A percentile compares a stretch with the other conserved stretches of the same genome.
Evolutionary conservation across 2,888 invertebrate genomes (phyloP).

Genomic region (Mesorhabditis belari): DNA sequence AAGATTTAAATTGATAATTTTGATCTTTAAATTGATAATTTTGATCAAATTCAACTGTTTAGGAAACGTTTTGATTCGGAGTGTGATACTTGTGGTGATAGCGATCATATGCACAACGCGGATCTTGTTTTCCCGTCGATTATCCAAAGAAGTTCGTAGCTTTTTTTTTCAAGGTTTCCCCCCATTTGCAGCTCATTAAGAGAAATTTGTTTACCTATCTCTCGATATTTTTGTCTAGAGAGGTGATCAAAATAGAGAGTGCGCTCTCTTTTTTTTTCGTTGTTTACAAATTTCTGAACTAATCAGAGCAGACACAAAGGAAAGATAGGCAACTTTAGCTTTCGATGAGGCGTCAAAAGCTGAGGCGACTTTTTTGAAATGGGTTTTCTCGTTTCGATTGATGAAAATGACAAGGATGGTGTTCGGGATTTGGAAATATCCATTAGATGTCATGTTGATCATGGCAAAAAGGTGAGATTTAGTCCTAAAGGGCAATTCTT

Average conservation of each 20-base stretch:
- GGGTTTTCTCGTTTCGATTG: slow-evolving; percentile 36
- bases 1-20: too few relatives aligned
- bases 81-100: slow-evolving; percentile 44
- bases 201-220: background rate
- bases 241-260: background rate
- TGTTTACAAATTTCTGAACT: slow-evolving; percentile 4
- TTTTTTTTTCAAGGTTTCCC: background rate
- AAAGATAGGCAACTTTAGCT: slow-evolving; percentile 19
- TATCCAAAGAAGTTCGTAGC: slow-evolving; percentile 23
- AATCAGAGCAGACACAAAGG: slow-evolving; percentile 1
- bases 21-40: background rate
- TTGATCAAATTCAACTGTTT: background rate
- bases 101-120: slow-evolving; percentile 26
- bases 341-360: slow-evolving; percentile 37
- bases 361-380: slow-evolving; percentile 31
- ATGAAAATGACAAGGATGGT: slow-evolving; percentile 30
- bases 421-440: slow-evolving; percentile 28
- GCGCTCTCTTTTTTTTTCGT: background rate
- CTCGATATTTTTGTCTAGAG: background rate
- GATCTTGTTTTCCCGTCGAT: slow-evolving; percentile 19
- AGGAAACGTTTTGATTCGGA: slow-evolving; percentile 31
- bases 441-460: slow-evolving; percentile 22
- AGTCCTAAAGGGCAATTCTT: background rate
- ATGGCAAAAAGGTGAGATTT: slow-evolving; percentile 23
- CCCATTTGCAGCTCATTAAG: background rate